Evolutionary conservation across 2,113 vertebrate genomes (phyloP).

Genomic region (Pseudorasbora parva): DNA sequence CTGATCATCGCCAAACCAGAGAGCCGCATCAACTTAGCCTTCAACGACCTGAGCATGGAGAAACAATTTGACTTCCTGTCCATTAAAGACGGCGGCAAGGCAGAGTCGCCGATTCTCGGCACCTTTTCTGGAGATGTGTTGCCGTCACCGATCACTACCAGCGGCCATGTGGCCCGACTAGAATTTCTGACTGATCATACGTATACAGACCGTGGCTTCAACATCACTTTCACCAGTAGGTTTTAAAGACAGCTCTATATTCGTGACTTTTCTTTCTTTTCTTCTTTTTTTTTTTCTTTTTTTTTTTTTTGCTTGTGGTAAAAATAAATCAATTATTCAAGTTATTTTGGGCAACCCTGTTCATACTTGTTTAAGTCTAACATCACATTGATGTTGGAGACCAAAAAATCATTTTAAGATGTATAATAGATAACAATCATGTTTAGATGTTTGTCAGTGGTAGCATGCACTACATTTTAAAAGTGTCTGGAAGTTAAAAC

Average conservation of each 20-base stretch:
- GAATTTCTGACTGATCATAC: conserved; percentile 99
- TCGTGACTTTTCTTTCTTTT: background rate
- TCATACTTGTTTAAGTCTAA: background rate
- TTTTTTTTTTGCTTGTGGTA: background rate
- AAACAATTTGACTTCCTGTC: conserved; percentile 98
- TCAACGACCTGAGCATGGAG: conserved; percentile 99
- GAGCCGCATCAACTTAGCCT: conserved; percentile 96
- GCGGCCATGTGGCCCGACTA: conserved; percentile 89
- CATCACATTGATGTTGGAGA: background rate
- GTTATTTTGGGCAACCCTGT: background rate
- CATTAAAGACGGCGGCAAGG: conserved; percentile 92
- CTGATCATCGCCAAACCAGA: conserved; percentile 93
- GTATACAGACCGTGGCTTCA: conserved; percentile 96
- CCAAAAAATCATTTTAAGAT: background rate
- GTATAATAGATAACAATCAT: conserved; percentile 22
- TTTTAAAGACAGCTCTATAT: conserved; percentile 38
- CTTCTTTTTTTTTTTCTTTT: too few relatives aligned
- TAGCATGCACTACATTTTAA: background rate
- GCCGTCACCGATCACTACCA: conserved; percentile 95
- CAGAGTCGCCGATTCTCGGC: conserved; percentile 91
- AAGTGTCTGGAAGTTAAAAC: background rate
- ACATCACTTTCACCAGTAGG: conserved; percentile 98
- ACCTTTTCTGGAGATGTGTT: conserved; percentile 93
- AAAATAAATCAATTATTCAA: background rate
- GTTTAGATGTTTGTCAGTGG: conserved; percentile 1